Evolutionary conservation across 2,888 invertebrate genomes (phyloP).

Genomic region (Mimumesa dahlbomi): DNA sequence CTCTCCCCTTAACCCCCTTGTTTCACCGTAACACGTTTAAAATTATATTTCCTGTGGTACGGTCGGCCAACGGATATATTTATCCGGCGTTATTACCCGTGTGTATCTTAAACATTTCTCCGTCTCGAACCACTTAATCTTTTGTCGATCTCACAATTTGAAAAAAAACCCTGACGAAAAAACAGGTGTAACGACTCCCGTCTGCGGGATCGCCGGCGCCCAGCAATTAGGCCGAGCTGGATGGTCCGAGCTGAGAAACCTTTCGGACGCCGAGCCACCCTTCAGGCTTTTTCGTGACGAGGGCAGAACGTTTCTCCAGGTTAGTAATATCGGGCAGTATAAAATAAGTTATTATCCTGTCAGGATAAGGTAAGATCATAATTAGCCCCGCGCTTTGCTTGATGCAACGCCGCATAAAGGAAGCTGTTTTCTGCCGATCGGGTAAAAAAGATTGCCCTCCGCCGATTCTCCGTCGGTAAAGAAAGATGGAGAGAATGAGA

Average conservation of each 20-base stretch:
- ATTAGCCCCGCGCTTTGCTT: slow-evolving; percentile 13
- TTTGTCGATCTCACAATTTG: too few relatives aligned
- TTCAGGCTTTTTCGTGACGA: slow-evolving; percentile 91
- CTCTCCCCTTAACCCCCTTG: too few relatives aligned
- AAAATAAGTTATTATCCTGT: slow-evolving; percentile 26
- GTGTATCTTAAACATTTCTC: too few relatives aligned
- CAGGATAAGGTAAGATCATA: slow-evolving; percentile 7
- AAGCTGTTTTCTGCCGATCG: background rate
- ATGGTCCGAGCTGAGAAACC: slow-evolving; percentile 90
- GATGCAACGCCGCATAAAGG: background rate
- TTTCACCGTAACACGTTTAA: too few relatives aligned
- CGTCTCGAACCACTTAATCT: too few relatives aligned
- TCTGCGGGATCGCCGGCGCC: slow-evolving; percentile 92
- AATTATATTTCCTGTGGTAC: too few relatives aligned
- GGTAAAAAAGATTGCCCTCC: background rate
- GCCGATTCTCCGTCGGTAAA: background rate
- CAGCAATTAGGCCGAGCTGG: slow-evolving; percentile 90
- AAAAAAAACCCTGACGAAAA: background rate
- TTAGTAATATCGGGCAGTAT: slow-evolving; percentile 70
- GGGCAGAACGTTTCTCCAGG: slow-evolving; percentile 90
- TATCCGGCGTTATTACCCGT: too few relatives aligned
- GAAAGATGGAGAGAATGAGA: too few relatives aligned
- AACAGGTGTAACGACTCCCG: slow-evolving; percentile 88
- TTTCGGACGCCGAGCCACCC: slow-evolving; percentile 89
- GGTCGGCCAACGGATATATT: too few relatives aligned